Conservation (phyloP, 2,113 vertebrate species). For the Elephantulus edwardii region DNA sequence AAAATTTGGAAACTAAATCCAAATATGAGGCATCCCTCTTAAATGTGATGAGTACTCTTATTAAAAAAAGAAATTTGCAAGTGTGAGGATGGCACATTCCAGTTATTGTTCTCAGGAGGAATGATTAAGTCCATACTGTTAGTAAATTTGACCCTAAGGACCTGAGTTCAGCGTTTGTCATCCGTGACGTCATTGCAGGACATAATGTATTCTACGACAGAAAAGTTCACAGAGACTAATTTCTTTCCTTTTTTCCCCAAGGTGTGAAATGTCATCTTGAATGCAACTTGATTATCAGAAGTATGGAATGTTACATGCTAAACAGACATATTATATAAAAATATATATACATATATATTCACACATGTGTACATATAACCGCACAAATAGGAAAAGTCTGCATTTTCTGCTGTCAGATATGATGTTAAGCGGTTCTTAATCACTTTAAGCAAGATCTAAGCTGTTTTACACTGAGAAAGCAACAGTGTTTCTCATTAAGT, state of each 20-base stretch:
- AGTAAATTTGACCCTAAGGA: slow-evolving; percentile 35
- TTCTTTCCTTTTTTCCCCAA: slow-evolving; percentile 45
- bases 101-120: not conserved
- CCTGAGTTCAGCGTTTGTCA: not conserved
- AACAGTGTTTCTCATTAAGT: slow-evolving; percentile 12
- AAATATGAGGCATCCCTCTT: slow-evolving; percentile 29
- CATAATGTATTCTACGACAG: not conserved
- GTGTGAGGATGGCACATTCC: not conserved
- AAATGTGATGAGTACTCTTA: not conserved
- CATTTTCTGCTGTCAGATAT: slow-evolving; percentile 26
- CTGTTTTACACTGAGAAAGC: slow-evolving; percentile 37
- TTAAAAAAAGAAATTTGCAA: not conserved
- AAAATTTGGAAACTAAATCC: slow-evolving; percentile 51
- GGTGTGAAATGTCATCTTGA: not conserved
- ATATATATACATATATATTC: not conserved
- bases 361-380: slow-evolving; percentile 57
- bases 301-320: not conserved
- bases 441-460: slow-evolving; percentile 53
- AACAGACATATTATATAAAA: not conserved
- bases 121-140: not conserved
- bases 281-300: not conserved
- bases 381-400: slow-evolving; percentile 50
- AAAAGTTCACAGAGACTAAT: not conserved
- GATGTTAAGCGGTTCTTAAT: slow-evolving; percentile 23
- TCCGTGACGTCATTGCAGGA: slow-evolving; percentile 47